phyloP scores from a whole-genome alignment of 2,888 invertebrate species.

The Timandra comae region DNA sequence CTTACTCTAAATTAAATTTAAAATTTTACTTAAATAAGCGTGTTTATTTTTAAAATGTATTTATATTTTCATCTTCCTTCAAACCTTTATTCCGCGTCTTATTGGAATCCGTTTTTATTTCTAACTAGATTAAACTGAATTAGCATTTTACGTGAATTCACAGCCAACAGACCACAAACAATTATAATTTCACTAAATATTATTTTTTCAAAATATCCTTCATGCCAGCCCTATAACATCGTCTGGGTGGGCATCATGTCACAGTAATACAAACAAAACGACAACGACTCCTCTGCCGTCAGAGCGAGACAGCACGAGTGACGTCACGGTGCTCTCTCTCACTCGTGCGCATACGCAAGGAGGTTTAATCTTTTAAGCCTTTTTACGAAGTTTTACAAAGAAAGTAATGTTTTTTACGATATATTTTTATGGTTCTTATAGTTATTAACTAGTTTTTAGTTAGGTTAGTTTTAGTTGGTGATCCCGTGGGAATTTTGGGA shows the following conservation, averaged over 20 bases:
- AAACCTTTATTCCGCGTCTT: no score
- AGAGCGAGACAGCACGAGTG: conserved; percentile 35
- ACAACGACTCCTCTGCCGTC: conserved; percentile 20
- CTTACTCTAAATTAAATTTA: background rate
- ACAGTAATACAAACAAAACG: conserved; percentile 55
- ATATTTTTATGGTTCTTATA: no score
- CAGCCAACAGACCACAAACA: no score
- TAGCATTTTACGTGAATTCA: no score
- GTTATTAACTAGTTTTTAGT: background rate
- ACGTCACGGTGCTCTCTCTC: conserved; percentile 19
- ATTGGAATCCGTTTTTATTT: no score
- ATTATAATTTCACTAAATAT: no score
- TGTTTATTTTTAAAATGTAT: background rate
- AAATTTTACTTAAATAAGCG: background rate
- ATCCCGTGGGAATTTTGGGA: no score
- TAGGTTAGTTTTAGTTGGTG: conserved; percentile 4
- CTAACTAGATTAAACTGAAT: no score
- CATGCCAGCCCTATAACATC: conserved; percentile 46
- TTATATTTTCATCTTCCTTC: background rate
- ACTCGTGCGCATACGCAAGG: conserved; percentile 3
- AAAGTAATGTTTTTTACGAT: no score
- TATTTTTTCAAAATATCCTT: no score
- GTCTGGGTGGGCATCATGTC: conserved; percentile 65
- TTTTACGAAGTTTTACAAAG: no score
- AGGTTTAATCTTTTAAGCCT: no score